Evolutionary conservation across 2,113 vertebrate genomes (phyloP), one percentile per base, ranked within the genome.

Genomic region (Microtus pennsylvanicus): DNA sequence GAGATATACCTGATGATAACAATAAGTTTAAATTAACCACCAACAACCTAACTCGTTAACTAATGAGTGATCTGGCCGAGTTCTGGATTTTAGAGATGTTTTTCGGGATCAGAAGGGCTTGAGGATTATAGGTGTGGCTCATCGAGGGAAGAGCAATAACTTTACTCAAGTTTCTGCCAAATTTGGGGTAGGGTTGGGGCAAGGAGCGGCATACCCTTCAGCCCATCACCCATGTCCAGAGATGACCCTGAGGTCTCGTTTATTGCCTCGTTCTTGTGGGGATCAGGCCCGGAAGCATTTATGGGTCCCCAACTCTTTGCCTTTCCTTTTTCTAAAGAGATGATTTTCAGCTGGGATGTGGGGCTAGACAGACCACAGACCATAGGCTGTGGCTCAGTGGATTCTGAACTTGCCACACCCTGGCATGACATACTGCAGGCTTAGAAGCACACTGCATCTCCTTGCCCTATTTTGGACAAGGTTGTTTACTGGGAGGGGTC

Each of bases 51-150:
- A 87, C 89, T 95, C 65, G 86, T 94, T 96, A 95, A 91, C 92
- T 95, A 96, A 94, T 77, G 92, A 92, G 93, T 55, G 89, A 89
- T 93, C 76, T 61, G 83, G 42, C 42, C 12, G 9, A 76, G 45
- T 67, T 90, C 28, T 35, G 7, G 4, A 0, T 94, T 89, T 80
- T 74, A 17, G 52, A 69, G 16, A 38, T 55, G 58, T 50, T 55
- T 96, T 65, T 58, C n/a, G 26, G 87, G 74, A 45, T 89, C 82
- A 47, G 67, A 69, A 78, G 26, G 17, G 28, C 16, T 81, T 50
- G 80, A 8, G 11, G 35, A 1, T 28, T 50, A 6, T 69, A 82
- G 47, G 35, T 75, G n/a, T 47, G 76, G 42, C 45, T 19, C 35
- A 12, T 2, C 22, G 52, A 86, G 47, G 58, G 58, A 76, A 65